These are phyloP conservation scores for Danio choprae DNA, from an alignment of 2,797 vertebrate species.

Conservation along the genomic window DNA sequence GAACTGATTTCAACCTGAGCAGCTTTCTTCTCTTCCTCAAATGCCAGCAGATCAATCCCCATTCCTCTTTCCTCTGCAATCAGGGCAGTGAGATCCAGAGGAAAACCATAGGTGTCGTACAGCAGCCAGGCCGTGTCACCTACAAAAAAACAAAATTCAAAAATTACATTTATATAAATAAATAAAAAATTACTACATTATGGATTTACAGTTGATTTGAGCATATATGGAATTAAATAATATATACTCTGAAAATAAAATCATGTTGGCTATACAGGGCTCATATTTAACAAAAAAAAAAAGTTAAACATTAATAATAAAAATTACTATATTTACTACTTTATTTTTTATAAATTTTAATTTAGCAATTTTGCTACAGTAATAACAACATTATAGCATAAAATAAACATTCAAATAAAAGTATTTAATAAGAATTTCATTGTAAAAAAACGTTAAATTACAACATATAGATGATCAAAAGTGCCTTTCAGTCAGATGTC, in stretches of 20 bases:
- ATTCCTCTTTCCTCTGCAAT: constrained; percentile 98
- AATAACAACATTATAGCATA: neutral
- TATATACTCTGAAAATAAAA: no score
- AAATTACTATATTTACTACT: no score
- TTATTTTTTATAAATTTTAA: no score
- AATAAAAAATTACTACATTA: neutral
- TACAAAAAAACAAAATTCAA: constrained; percentile 65
- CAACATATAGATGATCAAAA: no score
- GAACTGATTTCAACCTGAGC: constrained; percentile 84
- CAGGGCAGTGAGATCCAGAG: constrained; percentile 93
- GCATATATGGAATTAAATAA: no score
- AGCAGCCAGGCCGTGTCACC: constrained; percentile 97
- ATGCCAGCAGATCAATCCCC: constrained; percentile 86
- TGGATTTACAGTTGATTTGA: neutral
- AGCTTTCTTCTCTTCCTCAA: constrained; percentile 93
- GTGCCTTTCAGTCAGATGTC: no score
- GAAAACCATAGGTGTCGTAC: constrained; percentile 97
- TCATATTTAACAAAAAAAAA: no score
- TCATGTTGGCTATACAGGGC: no score
- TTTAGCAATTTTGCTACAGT: neutral
- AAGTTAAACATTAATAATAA: no score
- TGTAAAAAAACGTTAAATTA: neutral
- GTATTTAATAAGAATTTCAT: neutral
- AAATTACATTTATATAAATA: no score
- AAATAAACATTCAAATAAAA: neutral